Base-by-base conservation (phyloP, 1,140 invertebrate genomes). In the Oedothorax gibbosus region DNA sequence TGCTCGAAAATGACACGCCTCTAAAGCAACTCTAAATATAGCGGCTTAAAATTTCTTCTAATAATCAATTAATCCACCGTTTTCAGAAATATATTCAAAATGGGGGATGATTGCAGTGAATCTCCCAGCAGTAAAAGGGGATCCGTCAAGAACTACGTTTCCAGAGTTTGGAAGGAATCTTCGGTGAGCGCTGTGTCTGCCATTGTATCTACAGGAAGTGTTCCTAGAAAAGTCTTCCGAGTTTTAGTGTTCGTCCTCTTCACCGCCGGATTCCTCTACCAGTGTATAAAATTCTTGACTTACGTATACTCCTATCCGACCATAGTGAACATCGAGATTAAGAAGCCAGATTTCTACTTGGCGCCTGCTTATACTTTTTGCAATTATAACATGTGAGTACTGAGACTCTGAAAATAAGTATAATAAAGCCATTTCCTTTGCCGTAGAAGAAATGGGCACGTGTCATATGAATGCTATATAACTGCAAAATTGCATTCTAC, bases 141-240 rank as follows among this genome's bases (percentile, higher is more conserved):
- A 6, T 76, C 73, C 2, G 73, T 77, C 9, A 77, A 18, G 10
- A 7, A n/a, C 6, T 78, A 78, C 35, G 64, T 64, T 3, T 66
- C 62, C 2, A 51, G 53, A 53, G 62, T 78, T 18, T 68, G 65
- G 8, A 66, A 66, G 53, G 62, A 79, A 54, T 66, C 76, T 0
- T 78, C 76, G 10, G 76, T 78, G n/a, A 78, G 60, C 54, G 76
- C 64, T 20, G 50, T 78, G 51, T 66, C 76, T 2, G 76, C 50
- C 10, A 78, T 78, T 9, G 60, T 66, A 11, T 78, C 76, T 0
- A 78, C 76, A 0, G 18, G 11, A n/a, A 78, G 60, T 20, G 12
- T 66, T 10, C 64, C 62, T n/a, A 66, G 76, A n/a, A 78, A 66
- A n/a, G 64, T 54, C 20, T 78, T 78, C 18, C 53, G 64, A 7